A percentile compares a stretch with the other conserved stretches of the same genome.
These are phyloP conservation scores for Anhinga rufa DNA, from an alignment of 2,113 vertebrate genomes.

Conservation along the genomic window DNA sequence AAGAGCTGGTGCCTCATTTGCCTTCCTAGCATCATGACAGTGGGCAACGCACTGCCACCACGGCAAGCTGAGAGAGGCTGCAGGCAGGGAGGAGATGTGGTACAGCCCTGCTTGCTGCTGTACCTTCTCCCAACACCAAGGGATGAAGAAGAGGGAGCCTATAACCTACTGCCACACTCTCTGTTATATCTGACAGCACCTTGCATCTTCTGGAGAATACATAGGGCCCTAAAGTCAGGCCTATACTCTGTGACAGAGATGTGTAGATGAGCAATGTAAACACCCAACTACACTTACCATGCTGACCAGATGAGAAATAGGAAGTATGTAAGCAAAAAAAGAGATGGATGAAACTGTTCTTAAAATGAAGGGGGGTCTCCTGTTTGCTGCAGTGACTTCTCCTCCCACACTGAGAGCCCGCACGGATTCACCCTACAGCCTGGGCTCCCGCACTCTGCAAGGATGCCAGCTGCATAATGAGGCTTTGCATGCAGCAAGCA, in stretches of 20 bases:
- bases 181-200: background rate
- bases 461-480: rapidly evolving
- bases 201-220: background rate
- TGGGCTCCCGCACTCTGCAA: background rate
- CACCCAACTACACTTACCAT: background rate
- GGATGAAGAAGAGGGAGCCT: background rate
- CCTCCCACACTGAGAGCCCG: background rate
- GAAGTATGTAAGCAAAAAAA: background rate
- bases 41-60: rapidly evolving
- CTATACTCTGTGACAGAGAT: background rate
- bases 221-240: background rate
- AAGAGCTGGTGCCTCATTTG: background rate
- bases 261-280: background rate
- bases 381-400: background rate
- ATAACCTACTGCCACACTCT: too few species aligned
- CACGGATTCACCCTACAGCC: background rate
- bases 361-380: background rate
- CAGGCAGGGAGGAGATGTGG: background rate
- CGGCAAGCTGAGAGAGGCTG: background rate
- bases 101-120: background rate
- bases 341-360: background rate
- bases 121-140: background rate
- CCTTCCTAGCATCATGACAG: background rate
- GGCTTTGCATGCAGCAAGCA: background rate
- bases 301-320: background rate